A percentile compares a stretch with the other conserved stretches of the same genome.
Evolutionary conservation across 1,140 invertebrate species (phyloP).

Genomic region (Aethina tumida): DNA sequence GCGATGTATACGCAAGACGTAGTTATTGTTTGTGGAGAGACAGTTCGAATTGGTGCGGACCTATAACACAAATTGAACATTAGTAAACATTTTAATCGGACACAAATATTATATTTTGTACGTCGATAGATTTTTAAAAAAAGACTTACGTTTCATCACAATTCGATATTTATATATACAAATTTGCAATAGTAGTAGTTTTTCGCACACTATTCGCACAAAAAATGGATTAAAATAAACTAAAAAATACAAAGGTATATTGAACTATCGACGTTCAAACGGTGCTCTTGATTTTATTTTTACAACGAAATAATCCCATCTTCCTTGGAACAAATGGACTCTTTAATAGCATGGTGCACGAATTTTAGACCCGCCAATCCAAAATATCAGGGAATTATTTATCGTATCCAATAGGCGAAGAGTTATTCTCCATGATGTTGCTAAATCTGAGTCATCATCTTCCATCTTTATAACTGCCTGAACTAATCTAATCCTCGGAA

Average conservation of each 20-base stretch:
- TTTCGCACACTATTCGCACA: constrained; percentile 23
- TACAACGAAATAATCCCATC: constrained; percentile 35
- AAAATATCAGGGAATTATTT: too few relatives aligned
- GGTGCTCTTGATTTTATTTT: constrained; percentile 37
- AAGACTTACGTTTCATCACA: constrained; percentile 7
- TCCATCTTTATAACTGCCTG: too few relatives aligned
- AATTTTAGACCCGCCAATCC: too few relatives aligned
- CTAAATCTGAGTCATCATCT: too few relatives aligned
- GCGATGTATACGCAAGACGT: constrained; percentile 27
- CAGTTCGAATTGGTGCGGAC: constrained; percentile 4
- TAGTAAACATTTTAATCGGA: constrained; percentile 10
- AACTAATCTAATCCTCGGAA: too few relatives aligned
- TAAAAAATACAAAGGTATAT: constrained; percentile 5
- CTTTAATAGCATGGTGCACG: too few relatives aligned
- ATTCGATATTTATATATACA: constrained; percentile 13
- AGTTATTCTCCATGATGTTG: too few relatives aligned
- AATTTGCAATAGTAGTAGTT: constrained; percentile 28
- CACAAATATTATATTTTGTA: constrained; percentile 18
- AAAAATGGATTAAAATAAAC: constrained; percentile 1
- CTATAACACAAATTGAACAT: constrained; percentile 2
- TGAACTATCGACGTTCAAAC: constrained; percentile 21
- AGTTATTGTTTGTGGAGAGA: constrained; percentile 18
- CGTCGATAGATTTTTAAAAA: constrained; percentile 19
- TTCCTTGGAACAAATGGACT: too few relatives aligned
- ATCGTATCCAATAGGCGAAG: too few relatives aligned